These are phyloP conservation scores for Aspidiotus rigidus DNA, from an alignment of 2,888 invertebrate species.

Conservation along the genomic window DNA sequence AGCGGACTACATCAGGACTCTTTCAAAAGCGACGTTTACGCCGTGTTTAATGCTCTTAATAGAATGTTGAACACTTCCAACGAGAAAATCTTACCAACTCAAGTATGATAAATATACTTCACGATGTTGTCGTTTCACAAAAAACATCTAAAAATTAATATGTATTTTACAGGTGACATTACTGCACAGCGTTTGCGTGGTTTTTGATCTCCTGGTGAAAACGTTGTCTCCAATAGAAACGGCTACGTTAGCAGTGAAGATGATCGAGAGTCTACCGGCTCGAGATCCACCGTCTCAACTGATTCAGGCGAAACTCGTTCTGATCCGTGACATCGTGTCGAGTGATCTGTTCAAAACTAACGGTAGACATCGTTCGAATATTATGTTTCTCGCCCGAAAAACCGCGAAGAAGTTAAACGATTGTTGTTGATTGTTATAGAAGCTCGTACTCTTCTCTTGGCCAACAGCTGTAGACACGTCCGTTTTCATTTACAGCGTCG, in stretches of 20 bases:
- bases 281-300: conserved; percentile 60
- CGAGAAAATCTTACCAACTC: conserved; percentile 67
- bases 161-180: conserved; percentile 57
- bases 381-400: neutral
- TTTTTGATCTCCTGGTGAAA: conserved; percentile 65
- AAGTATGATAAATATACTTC: conserved; percentile 47
- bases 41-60: conserved; percentile 68
- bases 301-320: conserved; percentile 69
- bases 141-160: neutral
- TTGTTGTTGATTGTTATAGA: conserved; percentile 49
- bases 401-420: neutral
- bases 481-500: conserved; percentile 70
- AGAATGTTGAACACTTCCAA: conserved; percentile 62
- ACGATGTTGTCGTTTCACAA: neutral
- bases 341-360: conserved; percentile 64
- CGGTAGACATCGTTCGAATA: conserved; percentile 44
- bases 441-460: conserved; percentile 71
- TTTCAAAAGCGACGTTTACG: conserved; percentile 70
- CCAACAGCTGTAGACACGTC: conserved; percentile 75
- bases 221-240: conserved; percentile 63
- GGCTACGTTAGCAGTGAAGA: conserved; percentile 66
- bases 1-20: conserved; percentile 76
- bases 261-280: conserved; percentile 62
- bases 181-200: conserved; percentile 70
- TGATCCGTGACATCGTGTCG: conserved; percentile 69